Evolutionary conservation across 2,888 invertebrate species (phyloP).

Genomic region (Eilema sororculum): DNA sequence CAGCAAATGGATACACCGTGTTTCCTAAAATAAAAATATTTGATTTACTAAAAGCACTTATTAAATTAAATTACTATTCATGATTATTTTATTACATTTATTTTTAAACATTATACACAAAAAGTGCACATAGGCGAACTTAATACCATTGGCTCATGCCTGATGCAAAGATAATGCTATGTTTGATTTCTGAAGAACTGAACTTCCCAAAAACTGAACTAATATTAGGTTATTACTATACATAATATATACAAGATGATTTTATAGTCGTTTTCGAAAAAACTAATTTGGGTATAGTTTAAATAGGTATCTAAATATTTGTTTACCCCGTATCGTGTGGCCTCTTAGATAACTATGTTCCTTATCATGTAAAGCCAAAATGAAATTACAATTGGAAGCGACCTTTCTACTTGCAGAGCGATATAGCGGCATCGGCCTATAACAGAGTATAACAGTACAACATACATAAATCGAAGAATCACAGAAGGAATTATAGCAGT

Average conservation of each 20-base stretch:
- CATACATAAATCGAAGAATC: slow-evolving; percentile 21
- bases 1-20: slow-evolving; percentile 91
- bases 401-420: slow-evolving; percentile 9
- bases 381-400: slow-evolving; percentile 31
- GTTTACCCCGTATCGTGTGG: slow-evolving; percentile 91
- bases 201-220: neutral
- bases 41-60: neutral
- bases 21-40: slow-evolving; percentile 73
- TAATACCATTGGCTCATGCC: too few relatives aligned
- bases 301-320: neutral
- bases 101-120: too few relatives aligned
- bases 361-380: slow-evolving; percentile 72
- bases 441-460: slow-evolving; percentile 16
- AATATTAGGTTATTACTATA: neutral
- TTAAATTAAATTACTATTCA: too few relatives aligned
- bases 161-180: too few relatives aligned
- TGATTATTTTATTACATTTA: too few relatives aligned
- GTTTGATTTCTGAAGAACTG: neutral
- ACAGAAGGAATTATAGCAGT: slow-evolving; percentile 17
- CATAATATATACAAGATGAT: neutral
- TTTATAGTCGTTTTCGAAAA: too few relatives aligned
- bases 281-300: too few relatives aligned
- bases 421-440: slow-evolving; percentile 33
- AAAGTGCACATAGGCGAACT: too few relatives aligned
- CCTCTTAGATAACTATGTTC: slow-evolving; percentile 89